Percentiles rank a stretch among this genome's conserved stretches.
Evolutionary conservation across 2,113 vertebrate genomes (phyloP).

Genomic region (Sphaerodactylus townsendi): DNA sequence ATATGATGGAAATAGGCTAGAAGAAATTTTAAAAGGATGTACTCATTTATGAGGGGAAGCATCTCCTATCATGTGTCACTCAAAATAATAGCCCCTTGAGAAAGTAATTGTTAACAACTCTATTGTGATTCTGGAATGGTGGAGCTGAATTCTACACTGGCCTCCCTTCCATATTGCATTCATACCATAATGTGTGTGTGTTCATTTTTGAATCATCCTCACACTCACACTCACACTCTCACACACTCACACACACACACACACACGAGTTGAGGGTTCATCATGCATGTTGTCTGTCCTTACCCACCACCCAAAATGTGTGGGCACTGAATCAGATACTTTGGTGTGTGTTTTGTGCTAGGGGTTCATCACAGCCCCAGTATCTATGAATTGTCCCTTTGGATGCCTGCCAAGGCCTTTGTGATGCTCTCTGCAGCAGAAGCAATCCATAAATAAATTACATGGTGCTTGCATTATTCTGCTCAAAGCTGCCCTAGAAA

Average conservation of each 20-base stretch:
- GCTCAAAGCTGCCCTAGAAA: not conserved
- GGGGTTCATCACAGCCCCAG: not conserved
- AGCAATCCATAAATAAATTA: not conserved
- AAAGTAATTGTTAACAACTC: not conserved
- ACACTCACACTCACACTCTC: no score
- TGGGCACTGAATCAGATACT: not conserved
- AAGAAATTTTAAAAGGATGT: not conserved
- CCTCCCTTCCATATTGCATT: not conserved
- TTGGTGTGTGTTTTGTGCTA: not conserved
- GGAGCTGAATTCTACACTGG: not conserved
- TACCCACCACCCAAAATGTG: no score
- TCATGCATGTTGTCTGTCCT: not conserved
- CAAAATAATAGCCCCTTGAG: not conserved
- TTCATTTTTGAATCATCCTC: no score
- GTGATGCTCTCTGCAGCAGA: fast-evolving
- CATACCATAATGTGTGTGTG: not conserved
- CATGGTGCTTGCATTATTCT: not conserved
- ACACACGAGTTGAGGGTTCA: not conserved
- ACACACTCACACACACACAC: no score
- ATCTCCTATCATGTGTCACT: no score
- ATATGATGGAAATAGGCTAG: not conserved
- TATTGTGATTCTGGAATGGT: not conserved
- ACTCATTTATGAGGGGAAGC: not conserved
- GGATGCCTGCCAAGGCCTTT: not conserved
- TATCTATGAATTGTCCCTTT: not conserved